phyloP scores from a whole-genome alignment of 2,113 vertebrate species.

The Myotis brandtii region DNA sequence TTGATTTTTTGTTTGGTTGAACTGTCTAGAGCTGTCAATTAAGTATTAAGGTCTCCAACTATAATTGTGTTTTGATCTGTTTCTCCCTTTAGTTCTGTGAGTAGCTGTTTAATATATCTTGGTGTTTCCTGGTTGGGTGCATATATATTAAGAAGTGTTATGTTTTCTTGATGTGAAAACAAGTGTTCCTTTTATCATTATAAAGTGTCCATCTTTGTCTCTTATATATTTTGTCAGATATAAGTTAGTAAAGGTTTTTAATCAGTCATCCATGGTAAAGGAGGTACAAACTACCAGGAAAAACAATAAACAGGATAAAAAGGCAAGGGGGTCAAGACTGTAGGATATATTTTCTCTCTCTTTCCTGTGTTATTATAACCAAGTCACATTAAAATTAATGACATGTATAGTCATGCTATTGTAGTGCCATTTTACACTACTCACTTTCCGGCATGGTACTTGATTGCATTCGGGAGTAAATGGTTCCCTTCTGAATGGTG shows the following conservation, averaged over 20 bases:
- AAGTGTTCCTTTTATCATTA: no score
- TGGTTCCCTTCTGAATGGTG: background rate
- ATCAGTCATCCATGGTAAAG: background rate
- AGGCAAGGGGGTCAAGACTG: background rate
- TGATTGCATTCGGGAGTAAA: background rate
- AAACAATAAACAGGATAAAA: background rate
- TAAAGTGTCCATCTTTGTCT: no score
- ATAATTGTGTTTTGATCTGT: no score
- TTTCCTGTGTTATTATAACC: background rate
- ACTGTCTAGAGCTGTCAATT: no score
- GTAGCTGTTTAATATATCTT: no score
- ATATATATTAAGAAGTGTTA: no score
- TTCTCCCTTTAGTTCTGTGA: no score
- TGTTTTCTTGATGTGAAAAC: no score
- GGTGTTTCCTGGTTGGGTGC: no score
- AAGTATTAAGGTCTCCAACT: no score
- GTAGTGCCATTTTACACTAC: background rate
- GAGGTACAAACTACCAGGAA: background rate
- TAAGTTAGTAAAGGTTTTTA: background rate
- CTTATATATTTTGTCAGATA: no score
- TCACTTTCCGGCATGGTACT: background rate
- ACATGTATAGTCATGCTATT: background rate
- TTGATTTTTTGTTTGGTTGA: no score
- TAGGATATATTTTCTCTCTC: background rate
- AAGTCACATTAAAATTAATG: slow-evolving; percentile 3